Evolutionary conservation across 1,140 invertebrate species (phyloP).

Genomic region (Temnothorax nylanderi): DNA sequence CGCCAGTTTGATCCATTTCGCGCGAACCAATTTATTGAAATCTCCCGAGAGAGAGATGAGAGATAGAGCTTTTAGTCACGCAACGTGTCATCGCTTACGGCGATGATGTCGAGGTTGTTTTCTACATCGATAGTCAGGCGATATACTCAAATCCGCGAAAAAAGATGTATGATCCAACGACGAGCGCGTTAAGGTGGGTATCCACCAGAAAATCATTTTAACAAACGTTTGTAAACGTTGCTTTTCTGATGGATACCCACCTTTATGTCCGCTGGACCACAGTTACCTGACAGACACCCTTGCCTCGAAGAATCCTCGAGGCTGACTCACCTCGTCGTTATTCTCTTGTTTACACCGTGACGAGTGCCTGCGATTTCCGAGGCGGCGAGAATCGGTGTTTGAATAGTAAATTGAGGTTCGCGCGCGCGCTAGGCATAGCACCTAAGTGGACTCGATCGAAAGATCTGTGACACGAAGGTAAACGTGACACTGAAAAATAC

Average conservation of each 20-base stretch:
- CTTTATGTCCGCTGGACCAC: not conserved
- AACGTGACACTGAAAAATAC: conserved; percentile 1
- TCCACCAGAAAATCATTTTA: too few species aligned
- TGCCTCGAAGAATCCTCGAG: not conserved
- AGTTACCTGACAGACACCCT: conserved; percentile 2
- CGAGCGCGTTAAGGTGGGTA: not conserved
- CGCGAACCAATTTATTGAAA: not conserved
- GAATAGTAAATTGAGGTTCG: not conserved
- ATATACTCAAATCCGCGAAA: not conserved
- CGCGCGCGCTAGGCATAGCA: not conserved
- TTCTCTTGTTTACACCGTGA: conserved; percentile 43
- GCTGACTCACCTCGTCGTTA: conserved; percentile 33
- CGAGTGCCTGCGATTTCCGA: conserved; percentile 24
- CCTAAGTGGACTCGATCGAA: conserved; percentile 11
- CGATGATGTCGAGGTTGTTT: not conserved
- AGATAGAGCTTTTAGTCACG: not conserved
- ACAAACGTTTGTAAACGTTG: too few species aligned
- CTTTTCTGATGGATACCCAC: too few species aligned
- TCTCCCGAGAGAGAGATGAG: not conserved
- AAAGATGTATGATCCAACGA: not conserved
- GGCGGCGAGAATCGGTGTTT: conserved; percentile 23
- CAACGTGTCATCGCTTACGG: not conserved
- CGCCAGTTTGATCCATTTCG: conserved; percentile 9
- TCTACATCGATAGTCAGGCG: not conserved
- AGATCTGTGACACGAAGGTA: not conserved